These are phyloP conservation scores for Dryocosmus kuriphilus DNA, from an alignment of 2,888 invertebrate genomes.

Conservation along the genomic window DNA sequence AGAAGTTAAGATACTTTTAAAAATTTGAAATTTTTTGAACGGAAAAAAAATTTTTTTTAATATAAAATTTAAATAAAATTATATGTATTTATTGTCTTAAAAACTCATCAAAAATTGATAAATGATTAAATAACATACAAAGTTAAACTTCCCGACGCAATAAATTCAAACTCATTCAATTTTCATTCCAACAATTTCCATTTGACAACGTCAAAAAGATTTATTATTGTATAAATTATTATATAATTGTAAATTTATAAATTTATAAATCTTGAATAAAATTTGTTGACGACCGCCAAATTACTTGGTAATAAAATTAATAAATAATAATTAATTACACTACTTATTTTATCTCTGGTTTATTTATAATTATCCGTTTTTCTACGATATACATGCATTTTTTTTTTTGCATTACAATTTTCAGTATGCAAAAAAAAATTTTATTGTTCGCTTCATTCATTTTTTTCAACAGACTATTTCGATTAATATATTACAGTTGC, in stretches of 20 bases:
- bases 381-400: conserved; percentile 12
- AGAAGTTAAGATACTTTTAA: too few relatives aligned
- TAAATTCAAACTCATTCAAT: not conserved
- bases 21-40: too few relatives aligned
- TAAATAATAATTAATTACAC: not conserved
- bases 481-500: conserved; percentile 39
- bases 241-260: too few relatives aligned
- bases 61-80: too few relatives aligned
- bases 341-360: not conserved
- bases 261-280: not conserved
- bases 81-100: too few relatives aligned
- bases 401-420: conserved; percentile 1
- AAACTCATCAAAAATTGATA: not conserved
- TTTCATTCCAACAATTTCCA: not conserved
- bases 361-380: conserved; percentile 16
- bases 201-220: too few relatives aligned
- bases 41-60: too few relatives aligned
- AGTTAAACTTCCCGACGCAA: not conserved
- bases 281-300: not conserved
- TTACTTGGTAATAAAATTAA: not conserved
- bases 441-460: conserved; percentile 20
- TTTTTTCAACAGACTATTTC: conserved; percentile 2
- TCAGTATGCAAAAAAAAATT: conserved; percentile 10
- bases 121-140: not conserved
- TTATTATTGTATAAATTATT: too few relatives aligned